Base-by-base conservation (phyloP, 2,888 invertebrate genomes). In the Drosophila testacea region DNA sequence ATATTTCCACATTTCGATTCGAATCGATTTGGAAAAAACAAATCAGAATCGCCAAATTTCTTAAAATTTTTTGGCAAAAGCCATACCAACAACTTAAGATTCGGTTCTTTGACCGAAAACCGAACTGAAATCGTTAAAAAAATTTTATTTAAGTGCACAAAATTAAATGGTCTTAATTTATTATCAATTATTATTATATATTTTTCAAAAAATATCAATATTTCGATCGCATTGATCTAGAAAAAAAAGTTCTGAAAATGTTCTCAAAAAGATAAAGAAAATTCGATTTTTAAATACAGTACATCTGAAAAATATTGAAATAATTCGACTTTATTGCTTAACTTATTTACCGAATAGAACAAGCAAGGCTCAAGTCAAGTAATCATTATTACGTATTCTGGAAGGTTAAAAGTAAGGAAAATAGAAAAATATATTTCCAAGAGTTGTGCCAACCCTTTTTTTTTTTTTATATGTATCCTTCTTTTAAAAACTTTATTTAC, bases 321-420 rank as follows among this genome's bases (percentile, higher is more conserved):
- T 28, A 44, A 4, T 48, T 32, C 32, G 16, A 22, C 10, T 48
- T 34, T 48, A 48, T 48, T 34, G 11, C 16, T 34, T 48, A 34
- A 11, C 48, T 48, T 48, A 48, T 6, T 13, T 13, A 32, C 13
- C 13, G 47, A 10, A 13, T 30, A 9, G n/a, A 30, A 32, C 30
- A 30, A 32, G 1, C 32, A 22, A 42, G 4, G 10, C n/a, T 44
- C 22, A 42, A 41, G 2, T 16, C 16, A 10, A 4, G 11, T 44
- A 7, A 7, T 22, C 34, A 48, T 0, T 34, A 47, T 13, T 32
- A 9, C 22, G 22, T 22, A 22, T 22, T 22, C 22, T 16, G 16
- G 16, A 22, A 22, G 22, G 22, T 22, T 22, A 22, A 22, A 22
- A 22, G 2, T 3, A 22, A 22, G 22, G 22, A 22, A 3, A 22